Conservation (phyloP, 1,140 invertebrate species). For the Drosophila obscura region DNA sequence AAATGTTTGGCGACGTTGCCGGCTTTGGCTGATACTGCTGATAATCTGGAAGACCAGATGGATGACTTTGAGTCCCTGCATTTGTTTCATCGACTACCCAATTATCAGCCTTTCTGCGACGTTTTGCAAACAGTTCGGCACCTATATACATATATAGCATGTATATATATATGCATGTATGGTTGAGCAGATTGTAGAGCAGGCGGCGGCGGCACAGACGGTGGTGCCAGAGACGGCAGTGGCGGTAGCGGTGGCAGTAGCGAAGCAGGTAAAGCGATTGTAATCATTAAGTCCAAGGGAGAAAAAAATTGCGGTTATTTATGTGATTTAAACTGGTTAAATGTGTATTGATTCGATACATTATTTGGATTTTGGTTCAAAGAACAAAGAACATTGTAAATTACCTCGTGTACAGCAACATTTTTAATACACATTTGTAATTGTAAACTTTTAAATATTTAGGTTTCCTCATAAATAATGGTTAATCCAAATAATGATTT, state of each 20-base stretch:
- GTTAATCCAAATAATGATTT: too few relatives aligned
- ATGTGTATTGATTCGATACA: too few relatives aligned
- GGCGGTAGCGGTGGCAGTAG: slow-evolving; percentile 10
- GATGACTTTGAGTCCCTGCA: slow-evolving; percentile 79
- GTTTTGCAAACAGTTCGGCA: slow-evolving; percentile 93
- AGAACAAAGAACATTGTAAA: too few relatives aligned
- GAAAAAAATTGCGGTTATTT: slow-evolving; percentile 18
- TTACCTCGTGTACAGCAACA: too few relatives aligned
- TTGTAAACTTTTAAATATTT: too few relatives aligned
- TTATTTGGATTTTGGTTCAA: too few relatives aligned
- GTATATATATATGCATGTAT: background rate
- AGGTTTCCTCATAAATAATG: too few relatives aligned
- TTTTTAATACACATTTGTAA: too few relatives aligned
- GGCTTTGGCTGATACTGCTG: slow-evolving; percentile 77
- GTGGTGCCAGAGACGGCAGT: background rate
- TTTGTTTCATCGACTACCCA: slow-evolving; percentile 93
- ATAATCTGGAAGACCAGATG: slow-evolving; percentile 80
- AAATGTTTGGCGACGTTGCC: slow-evolving; percentile 72
- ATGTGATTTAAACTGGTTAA: too few relatives aligned
- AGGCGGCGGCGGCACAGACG: slow-evolving; percentile 10
- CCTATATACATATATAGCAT: slow-evolving; percentile 84
- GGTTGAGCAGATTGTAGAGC: slow-evolving; percentile 24
- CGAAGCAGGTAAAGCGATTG: slow-evolving; percentile 28
- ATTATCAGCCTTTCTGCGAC: slow-evolving; percentile 93
- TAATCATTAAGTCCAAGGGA: slow-evolving; percentile 4